Conservation (phyloP, 2,888 invertebrate genomes). For the Endomychus coccineus region DNA sequence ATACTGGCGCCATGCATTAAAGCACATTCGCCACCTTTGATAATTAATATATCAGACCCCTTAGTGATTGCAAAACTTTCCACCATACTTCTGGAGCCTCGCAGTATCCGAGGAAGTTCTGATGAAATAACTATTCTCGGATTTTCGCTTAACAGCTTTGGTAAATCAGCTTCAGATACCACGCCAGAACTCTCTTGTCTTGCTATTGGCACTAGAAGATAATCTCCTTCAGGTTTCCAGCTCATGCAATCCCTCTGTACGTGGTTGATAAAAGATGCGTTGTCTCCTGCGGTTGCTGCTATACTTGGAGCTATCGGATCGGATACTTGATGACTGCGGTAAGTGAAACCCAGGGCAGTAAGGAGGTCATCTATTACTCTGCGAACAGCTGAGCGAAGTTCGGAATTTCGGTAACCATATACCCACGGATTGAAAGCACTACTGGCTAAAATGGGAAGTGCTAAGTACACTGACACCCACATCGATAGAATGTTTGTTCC, state of each 20-base stretch:
- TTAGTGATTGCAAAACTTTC: slow-evolving; percentile 37
- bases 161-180: slow-evolving; percentile 27
- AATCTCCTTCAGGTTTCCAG: slow-evolving; percentile 36
- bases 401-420: slow-evolving; percentile 56
- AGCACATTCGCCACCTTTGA: slow-evolving; percentile 30
- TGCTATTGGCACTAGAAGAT: slow-evolving; percentile 40
- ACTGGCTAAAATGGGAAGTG: slow-evolving; percentile 52
- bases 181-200: slow-evolving; percentile 39
- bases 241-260: slow-evolving; percentile 32
- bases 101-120: slow-evolving; percentile 26
- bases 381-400: slow-evolving; percentile 52
- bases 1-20: slow-evolving; percentile 38
- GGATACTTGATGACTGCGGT: slow-evolving; percentile 36
- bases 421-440: slow-evolving; percentile 59
- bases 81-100: slow-evolving; percentile 38
- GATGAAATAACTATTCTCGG: slow-evolving; percentile 30
- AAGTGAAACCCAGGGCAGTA: slow-evolving; percentile 41
- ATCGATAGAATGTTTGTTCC: slow-evolving; percentile 47
- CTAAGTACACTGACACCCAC: slow-evolving; percentile 50
- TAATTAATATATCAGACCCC: slow-evolving; percentile 37
- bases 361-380: slow-evolving; percentile 50
- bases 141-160: slow-evolving; percentile 26
- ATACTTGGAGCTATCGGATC: slow-evolving; percentile 38
- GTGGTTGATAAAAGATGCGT: slow-evolving; percentile 39
- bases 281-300: slow-evolving; percentile 40